Percentiles rank a stretch among this genome's conserved stretches.
Conservation (phyloP, 2,888 invertebrate species). For the Heliothis peltigera region DNA sequence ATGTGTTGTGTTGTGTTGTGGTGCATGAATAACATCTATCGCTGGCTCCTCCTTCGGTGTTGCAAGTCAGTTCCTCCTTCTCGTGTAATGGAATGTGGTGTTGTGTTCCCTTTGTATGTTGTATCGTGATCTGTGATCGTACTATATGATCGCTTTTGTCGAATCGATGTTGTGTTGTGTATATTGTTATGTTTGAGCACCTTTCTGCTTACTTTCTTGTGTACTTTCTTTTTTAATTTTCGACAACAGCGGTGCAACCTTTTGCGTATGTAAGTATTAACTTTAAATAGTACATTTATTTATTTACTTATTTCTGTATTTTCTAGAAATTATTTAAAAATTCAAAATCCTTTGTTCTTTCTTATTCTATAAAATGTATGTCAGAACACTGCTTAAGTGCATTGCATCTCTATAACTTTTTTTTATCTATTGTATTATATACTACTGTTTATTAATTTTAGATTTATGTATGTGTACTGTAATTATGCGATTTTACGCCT, state of each 20-base stretch:
- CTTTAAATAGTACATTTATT: constrained; percentile 42
- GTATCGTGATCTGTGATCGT: constrained; percentile 64
- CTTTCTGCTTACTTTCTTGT: constrained; percentile 60
- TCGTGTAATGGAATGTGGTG: constrained; percentile 83
- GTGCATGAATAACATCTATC: constrained; percentile 90
- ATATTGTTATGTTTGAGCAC: constrained; percentile 54
- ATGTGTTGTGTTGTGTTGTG: constrained; percentile 77
- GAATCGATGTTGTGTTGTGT: constrained; percentile 68
- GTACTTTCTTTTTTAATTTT: constrained; percentile 61
- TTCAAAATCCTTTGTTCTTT: constrained; percentile 27
- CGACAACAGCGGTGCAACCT: constrained; percentile 78
- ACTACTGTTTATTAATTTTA: constrained; percentile 12
- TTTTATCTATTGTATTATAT: constrained; percentile 14
- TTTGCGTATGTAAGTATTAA: constrained; percentile 73
- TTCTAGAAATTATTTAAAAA: constrained; percentile 16
- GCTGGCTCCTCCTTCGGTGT: constrained; percentile 72
- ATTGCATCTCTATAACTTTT: constrained; percentile 8
- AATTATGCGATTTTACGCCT: constrained; percentile 5
- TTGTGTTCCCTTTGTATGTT: constrained; percentile 78
- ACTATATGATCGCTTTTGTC: constrained; percentile 82
- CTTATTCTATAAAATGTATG: constrained; percentile 23
- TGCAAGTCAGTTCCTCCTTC: constrained; percentile 64
- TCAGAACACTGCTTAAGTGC: constrained; percentile 44
- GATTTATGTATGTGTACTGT: constrained; percentile 18
- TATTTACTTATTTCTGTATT: constrained; percentile 12